Evolutionary conservation across 1,140 invertebrate genomes (phyloP), one percentile per base, ranked within the genome.

Genomic region (Nephila pilipes): DNA sequence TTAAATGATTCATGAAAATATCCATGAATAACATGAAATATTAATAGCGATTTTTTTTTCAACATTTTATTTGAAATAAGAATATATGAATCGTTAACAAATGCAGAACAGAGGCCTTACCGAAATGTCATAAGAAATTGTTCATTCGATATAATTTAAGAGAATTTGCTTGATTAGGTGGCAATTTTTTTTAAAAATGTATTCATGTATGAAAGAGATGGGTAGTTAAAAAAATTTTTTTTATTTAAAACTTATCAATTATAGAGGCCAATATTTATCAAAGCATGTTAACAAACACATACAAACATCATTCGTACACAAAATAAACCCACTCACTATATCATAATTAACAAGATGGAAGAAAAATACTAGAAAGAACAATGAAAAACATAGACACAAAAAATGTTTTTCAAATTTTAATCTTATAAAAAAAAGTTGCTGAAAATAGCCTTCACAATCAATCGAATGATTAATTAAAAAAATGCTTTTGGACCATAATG

Each of bases 391-490:
- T 4, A 25, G 25, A 65, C 8, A 54, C 25, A 55, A 83, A 83
- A 83, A n/a, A 57, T 83, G 25, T 83, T 83, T 83, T 57, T 25
- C 36, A 2, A 22, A 1, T 83, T n/a, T 16, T 55, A 14, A 29
- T 25, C 79, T 57, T 65, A 65, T 12, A 65, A 83, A 83, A 55
- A 83, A 55, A 54, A 6, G 20, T 22, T 83, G 81, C 46, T 25
- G 38, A 55, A 54, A 83, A 83, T 83, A 55, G 80, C 81, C 81
- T 83, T 55, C 29, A 57, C 38, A 83, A 83, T 55, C 38, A 83
- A 83, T 83, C 38, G 81, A 29, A 55, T 83, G 81, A 83, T 83
- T 83, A 83, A 83, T 83, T 75, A 12, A 57, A 57, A 83, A 83
- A 57, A 54, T 83, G 25, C 81, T 83, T 46, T 57, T 83, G 25